phyloP scores from a whole-genome alignment of 1,140 invertebrate species.

The Macrostomum lignano region DNA sequence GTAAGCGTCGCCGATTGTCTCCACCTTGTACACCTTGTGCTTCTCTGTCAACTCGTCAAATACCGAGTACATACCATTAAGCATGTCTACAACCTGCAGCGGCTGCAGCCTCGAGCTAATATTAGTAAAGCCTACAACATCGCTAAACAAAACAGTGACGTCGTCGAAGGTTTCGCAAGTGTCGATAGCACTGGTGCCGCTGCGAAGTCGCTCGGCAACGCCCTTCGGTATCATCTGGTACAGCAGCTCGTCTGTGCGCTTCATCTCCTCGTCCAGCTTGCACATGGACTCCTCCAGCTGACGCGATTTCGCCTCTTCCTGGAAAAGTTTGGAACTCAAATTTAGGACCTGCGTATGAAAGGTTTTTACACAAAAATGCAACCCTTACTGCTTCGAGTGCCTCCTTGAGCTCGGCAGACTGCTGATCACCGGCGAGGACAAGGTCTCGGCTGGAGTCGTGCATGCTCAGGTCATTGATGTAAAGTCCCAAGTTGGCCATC shows the following conservation, averaged over 20 bases:
- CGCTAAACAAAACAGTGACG: slow-evolving; percentile 78
- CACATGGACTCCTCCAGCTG: slow-evolving; percentile 81
- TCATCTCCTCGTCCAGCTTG: slow-evolving; percentile 33
- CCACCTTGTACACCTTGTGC: slow-evolving; percentile 30
- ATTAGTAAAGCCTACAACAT: slow-evolving; percentile 70
- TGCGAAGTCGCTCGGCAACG: slow-evolving; percentile 33
- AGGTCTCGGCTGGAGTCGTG: slow-evolving; percentile 87
- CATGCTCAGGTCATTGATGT: slow-evolving; percentile 86
- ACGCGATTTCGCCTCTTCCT: slow-evolving; percentile 73
- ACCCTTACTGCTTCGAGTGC: slow-evolving; percentile 52
- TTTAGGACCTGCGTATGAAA: too few relatives aligned
- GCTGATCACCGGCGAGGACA: slow-evolving; percentile 77
- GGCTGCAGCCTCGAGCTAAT: slow-evolving; percentile 14
- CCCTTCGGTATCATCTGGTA: slow-evolving; percentile 7
- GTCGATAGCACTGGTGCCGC: slow-evolving; percentile 60
- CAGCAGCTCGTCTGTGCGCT: slow-evolving; percentile 5
- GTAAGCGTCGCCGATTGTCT: slow-evolving; percentile 96
- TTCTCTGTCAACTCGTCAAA: slow-evolving; percentile 21
- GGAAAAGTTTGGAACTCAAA: too few relatives aligned
- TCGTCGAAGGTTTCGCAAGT: slow-evolving; percentile 74
- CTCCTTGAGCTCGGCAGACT: slow-evolving; percentile 73
- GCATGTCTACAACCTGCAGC: slow-evolving; percentile 25
- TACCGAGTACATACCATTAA: slow-evolving; percentile 25
- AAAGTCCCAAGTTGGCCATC: slow-evolving; percentile 57
- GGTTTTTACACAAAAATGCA: too few relatives aligned